Conservation (phyloP, 35 echinoderm and acorn worm genomes). For the Anneissia japonica region DNA sequence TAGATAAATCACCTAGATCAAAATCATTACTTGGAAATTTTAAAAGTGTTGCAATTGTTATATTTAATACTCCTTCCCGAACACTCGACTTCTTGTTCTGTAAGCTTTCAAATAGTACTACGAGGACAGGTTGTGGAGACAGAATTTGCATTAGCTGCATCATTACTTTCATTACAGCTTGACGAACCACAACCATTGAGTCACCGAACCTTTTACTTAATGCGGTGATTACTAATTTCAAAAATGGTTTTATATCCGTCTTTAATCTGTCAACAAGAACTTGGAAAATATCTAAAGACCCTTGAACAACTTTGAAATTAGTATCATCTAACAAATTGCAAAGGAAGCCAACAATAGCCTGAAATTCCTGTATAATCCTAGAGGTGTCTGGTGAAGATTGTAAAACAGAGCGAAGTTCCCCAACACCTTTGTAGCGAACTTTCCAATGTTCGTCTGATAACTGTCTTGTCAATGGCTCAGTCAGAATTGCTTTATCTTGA, state of each 20-base stretch:
- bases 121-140: constrained; percentile 63
- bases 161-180: constrained; percentile 96
- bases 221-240: constrained; percentile 70
- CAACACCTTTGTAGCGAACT: constrained; percentile 61
- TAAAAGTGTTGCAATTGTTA: constrained; percentile 77
- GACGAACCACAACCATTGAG: constrained; percentile 86
- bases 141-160: constrained; percentile 88
- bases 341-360: constrained; percentile 80
- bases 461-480: constrained; percentile 52
- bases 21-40: constrained; percentile 99
- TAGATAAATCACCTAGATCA: constrained; percentile 74
- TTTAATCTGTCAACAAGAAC: constrained; percentile 67
- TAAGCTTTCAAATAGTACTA: constrained; percentile 63
- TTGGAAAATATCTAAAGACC: constrained; percentile 76
- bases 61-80: constrained; percentile 80
- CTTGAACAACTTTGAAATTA: constrained; percentile 85
- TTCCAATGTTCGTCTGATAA: constrained; percentile 81
- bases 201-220: constrained; percentile 92
- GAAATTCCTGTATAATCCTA: constrained; percentile 52
- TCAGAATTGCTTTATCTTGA: constrained; percentile 61
- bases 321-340: constrained; percentile 89
- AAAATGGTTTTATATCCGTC: constrained; percentile 66
- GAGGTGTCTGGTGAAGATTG: constrained; percentile 35
- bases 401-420: constrained; percentile 61
- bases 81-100: constrained; percentile 86